Conservation (phyloP, 2,888 invertebrate genomes). For the Drosophila differens region DNA sequence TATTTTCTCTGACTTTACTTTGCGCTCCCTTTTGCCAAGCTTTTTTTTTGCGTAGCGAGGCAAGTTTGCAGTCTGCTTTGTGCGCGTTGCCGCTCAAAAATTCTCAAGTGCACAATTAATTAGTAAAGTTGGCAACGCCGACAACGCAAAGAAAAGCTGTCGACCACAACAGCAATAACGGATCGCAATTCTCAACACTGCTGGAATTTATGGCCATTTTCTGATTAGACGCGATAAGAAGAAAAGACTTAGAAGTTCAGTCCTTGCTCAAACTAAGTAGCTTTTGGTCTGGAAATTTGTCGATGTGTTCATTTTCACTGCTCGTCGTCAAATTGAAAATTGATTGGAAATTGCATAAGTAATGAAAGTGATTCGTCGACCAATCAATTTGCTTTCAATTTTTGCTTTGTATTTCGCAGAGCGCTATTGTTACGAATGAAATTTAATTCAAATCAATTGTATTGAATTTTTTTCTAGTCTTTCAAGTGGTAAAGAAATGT, state of each 20-base stretch:
- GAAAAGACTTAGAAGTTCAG: slow-evolving; percentile 32
- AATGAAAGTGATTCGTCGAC: slow-evolving; percentile 52
- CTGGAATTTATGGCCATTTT: slow-evolving; percentile 65
- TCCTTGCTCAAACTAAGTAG: slow-evolving; percentile 43
- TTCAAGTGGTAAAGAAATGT: slow-evolving; percentile 12
- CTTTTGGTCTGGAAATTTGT: slow-evolving; percentile 30
- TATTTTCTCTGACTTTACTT: slow-evolving; percentile 5
- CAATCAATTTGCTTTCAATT: slow-evolving; percentile 43
- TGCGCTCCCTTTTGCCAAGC: slow-evolving; percentile 44
- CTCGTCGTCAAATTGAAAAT: slow-evolving; percentile 62
- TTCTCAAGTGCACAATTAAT: slow-evolving; percentile 80
- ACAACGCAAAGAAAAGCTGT: slow-evolving; percentile 24
- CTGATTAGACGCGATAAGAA: slow-evolving; percentile 59
- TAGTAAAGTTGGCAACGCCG: slow-evolving; percentile 69
- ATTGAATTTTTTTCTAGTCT: slow-evolving; percentile 12
- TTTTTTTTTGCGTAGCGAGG: slow-evolving; percentile 52
- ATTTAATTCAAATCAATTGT: slow-evolving; percentile 38
- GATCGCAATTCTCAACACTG: slow-evolving; percentile 34
- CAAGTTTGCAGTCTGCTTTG: slow-evolving; percentile 70
- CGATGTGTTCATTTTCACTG: not conserved
- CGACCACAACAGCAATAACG: not conserved
- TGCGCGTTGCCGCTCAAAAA: slow-evolving; percentile 66
- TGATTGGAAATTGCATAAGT: slow-evolving; percentile 75
- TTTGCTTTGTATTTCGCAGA: slow-evolving; percentile 24
- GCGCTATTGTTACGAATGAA: slow-evolving; percentile 35